phyloP scores from a whole-genome alignment of 2,888 invertebrate species.

The Cheilosia variabilis region DNA sequence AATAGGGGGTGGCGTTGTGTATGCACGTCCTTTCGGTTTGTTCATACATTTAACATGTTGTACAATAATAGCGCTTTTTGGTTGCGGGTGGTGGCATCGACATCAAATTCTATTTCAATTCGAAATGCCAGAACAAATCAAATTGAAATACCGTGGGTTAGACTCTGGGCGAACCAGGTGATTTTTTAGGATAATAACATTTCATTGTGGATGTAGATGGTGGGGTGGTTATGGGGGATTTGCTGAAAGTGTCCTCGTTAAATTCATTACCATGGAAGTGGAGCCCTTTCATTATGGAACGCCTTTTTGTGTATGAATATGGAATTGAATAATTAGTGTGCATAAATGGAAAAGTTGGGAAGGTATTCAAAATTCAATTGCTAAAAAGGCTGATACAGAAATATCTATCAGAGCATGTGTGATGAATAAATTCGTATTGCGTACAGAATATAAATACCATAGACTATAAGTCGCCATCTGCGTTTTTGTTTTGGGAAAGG shows the following conservation, averaged over 20 bases:
- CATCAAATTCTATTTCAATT: conserved; percentile 11
- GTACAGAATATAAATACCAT: too few species aligned
- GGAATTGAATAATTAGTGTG: background rate
- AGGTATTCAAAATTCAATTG: background rate
- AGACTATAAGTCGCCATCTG: too few species aligned
- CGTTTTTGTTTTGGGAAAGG: too few species aligned
- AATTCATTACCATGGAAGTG: background rate
- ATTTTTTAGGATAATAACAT: background rate
- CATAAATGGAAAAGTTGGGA: background rate
- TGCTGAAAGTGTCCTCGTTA: background rate
- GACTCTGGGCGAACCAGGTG: background rate
- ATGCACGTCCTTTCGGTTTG: background rate
- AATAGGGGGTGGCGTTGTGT: background rate
- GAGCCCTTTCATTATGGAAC: background rate
- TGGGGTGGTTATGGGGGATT: background rate
- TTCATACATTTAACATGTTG: background rate
- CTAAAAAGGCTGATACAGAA: background rate
- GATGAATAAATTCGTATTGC: too few species aligned
- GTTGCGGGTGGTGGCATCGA: background rate
- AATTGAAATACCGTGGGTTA: background rate
- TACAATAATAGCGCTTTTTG: background rate
- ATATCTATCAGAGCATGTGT: too few species aligned
- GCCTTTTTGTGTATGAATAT: background rate
- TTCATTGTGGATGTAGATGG: background rate
- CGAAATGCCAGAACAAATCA: conserved; percentile 11